phyloP scores from a whole-genome alignment of 2,888 invertebrate species.

The Cinara cedri region DNA sequence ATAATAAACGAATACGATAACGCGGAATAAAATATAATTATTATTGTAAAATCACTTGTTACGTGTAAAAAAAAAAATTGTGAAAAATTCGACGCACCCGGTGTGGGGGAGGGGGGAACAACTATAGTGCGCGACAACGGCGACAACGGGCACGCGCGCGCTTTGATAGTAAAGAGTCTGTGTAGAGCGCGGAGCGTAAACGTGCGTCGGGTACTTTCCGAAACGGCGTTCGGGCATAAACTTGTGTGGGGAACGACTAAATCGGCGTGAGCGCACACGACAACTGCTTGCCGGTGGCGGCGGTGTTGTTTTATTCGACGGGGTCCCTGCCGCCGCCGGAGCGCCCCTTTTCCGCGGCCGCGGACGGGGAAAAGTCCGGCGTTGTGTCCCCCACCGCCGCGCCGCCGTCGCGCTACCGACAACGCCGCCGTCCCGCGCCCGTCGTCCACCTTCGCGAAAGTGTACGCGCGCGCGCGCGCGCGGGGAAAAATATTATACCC shows the following conservation, averaged over 20 bases:
- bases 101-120: too few relatives aligned
- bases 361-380: conserved; percentile 28
- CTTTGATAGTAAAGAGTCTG: not conserved
- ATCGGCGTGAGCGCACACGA: conserved; percentile 57
- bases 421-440: not conserved
- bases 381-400: not conserved
- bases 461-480: not conserved
- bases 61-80: not conserved
- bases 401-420: not conserved
- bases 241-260: conserved; percentile 50
- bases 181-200: too few relatives aligned
- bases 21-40: not conserved
- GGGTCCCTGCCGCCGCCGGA: conserved; percentile 41
- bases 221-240: not conserved
- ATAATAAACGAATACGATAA: not conserved
- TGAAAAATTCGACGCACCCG: too few relatives aligned
- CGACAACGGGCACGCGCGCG: not conserved
- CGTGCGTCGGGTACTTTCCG: conserved; percentile 19
- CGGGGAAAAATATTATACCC: conserved; percentile 49
- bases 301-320: conserved; percentile 45
- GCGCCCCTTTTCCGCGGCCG: conserved; percentile 13
- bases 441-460: not conserved
- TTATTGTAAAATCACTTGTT: too few relatives aligned
- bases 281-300: conserved; percentile 52
- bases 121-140: too few relatives aligned